Evolutionary conservation across 1,140 invertebrate genomes (phyloP).

Genomic region (Lepidostoma basale): DNA sequence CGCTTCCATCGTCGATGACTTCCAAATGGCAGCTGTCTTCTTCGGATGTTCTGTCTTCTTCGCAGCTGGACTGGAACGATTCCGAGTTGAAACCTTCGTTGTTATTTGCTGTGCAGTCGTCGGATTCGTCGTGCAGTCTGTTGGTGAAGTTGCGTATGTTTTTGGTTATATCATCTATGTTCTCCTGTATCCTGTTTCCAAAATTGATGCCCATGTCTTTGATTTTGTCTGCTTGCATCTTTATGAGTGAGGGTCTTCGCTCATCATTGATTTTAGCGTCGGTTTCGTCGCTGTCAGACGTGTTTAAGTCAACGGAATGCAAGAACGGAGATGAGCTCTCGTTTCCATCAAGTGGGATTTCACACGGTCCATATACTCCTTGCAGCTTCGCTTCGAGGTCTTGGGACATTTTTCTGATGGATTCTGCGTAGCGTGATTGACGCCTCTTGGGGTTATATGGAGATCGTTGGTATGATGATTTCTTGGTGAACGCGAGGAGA

Average conservation of each 20-base stretch:
- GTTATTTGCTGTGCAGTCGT: slow-evolving; percentile 47
- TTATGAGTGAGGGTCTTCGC: slow-evolving; percentile 44
- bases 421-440: slow-evolving; percentile 32
- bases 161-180: slow-evolving; percentile 49
- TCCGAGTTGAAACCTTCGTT: slow-evolving; percentile 47
- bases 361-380: slow-evolving; percentile 52
- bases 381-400: slow-evolving; percentile 35
- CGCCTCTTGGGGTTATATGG: no score
- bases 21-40: slow-evolving; percentile 55
- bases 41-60: slow-evolving; percentile 47
- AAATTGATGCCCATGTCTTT: slow-evolving; percentile 52
- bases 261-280: background rate
- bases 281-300: slow-evolving; percentile 15
- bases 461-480: no score
- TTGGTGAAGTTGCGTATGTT: slow-evolving; percentile 45
- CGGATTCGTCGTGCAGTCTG: slow-evolving; percentile 43
- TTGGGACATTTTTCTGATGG: slow-evolving; percentile 23
- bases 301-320: slow-evolving; percentile 1
- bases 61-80: slow-evolving; percentile 35
- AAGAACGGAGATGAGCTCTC: slow-evolving; percentile 32
- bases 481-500: no score
- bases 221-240: slow-evolving; percentile 51
- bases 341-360: slow-evolving; percentile 49
- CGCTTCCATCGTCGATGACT: slow-evolving; percentile 55
- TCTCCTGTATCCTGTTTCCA: slow-evolving; percentile 51